Percentiles rank a stretch among this genome's conserved stretches.
Evolutionary conservation across 2,797 vertebrate species (phyloP).

Genomic region (Calcarius lapponicus): DNA sequence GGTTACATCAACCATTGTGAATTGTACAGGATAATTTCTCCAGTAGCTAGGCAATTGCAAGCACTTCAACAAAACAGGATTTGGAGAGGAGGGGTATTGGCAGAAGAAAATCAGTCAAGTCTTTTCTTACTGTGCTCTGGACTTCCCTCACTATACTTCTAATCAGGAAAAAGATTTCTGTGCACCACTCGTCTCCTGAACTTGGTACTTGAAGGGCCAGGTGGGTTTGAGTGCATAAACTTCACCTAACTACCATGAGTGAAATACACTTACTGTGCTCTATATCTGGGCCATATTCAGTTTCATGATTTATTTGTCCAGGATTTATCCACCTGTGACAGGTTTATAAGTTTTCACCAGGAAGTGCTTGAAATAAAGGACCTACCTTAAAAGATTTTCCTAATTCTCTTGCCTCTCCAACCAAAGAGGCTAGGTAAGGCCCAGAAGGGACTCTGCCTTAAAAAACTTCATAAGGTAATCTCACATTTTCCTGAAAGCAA

Average conservation of each 20-base stretch:
- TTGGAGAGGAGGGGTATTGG: rapidly evolving
- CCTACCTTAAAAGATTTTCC: rapidly evolving
- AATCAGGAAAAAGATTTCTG: neutral
- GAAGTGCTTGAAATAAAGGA: neutral
- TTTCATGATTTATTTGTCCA: neutral
- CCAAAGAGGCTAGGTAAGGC: neutral
- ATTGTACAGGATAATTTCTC: neutral
- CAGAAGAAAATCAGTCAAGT: neutral
- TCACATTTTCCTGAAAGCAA: neutral
- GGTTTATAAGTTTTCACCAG: neutral
- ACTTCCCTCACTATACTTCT: neutral
- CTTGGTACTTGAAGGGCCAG: neutral
- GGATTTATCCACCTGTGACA: neutral
- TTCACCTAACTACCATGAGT: neutral
- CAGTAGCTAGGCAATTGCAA: neutral
- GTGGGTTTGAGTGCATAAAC: rapidly evolving
- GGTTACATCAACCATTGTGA: neutral
- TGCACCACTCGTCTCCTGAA: neutral
- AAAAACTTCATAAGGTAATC: neutral
- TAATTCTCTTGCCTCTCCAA: neutral
- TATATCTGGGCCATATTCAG: neutral
- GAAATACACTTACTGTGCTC: neutral
- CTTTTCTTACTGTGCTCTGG: neutral
- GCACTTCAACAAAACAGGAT: neutral
- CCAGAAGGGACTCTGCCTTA: neutral